Conservation (phyloP, 2,888 invertebrate species). For the Agrilus mali region DNA sequence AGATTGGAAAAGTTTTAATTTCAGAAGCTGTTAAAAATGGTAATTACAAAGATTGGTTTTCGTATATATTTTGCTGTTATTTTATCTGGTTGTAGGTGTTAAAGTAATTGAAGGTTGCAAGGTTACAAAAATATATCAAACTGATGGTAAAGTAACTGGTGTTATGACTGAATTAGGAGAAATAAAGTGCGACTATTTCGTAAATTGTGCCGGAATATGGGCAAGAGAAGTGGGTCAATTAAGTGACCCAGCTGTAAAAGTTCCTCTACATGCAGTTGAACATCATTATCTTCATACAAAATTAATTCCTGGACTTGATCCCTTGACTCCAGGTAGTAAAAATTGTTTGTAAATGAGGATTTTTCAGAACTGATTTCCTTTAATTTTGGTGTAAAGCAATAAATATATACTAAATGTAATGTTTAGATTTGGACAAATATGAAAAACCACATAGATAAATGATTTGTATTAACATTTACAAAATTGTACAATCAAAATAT, state of each 20-base stretch:
- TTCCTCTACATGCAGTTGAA: slow-evolving; percentile 83
- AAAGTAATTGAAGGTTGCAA: slow-evolving; percentile 67
- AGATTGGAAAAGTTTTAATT: slow-evolving; percentile 59
- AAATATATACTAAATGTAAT: too few species aligned
- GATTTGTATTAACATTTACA: too few species aligned
- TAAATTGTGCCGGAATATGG: slow-evolving; percentile 95
- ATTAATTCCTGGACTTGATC: slow-evolving; percentile 59
- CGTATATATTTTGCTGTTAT: too few species aligned
- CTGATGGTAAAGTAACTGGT: slow-evolving; percentile 51
- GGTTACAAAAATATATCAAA: slow-evolving; percentile 53
- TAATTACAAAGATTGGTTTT: slow-evolving; percentile 19
- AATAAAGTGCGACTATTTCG: slow-evolving; percentile 79
- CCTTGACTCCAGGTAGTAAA: slow-evolving; percentile 63
- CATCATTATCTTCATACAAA: slow-evolving; percentile 89
- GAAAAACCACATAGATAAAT: too few species aligned
- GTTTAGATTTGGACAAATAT: too few species aligned
- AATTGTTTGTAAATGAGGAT: slow-evolving; percentile 1
- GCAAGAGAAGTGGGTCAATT: slow-evolving; percentile 79
- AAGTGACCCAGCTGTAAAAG: slow-evolving; percentile 74
- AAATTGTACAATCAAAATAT: too few species aligned
- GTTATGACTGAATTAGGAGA: slow-evolving; percentile 67
- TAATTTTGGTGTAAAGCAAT: too few species aligned
- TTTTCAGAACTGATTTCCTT: too few species aligned
- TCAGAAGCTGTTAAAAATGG: slow-evolving; percentile 56
- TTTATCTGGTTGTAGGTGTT: slow-evolving; percentile 45